Evolutionary conservation across 2,888 invertebrate genomes (phyloP).

Genomic region (Hydraecia micacea): DNA sequence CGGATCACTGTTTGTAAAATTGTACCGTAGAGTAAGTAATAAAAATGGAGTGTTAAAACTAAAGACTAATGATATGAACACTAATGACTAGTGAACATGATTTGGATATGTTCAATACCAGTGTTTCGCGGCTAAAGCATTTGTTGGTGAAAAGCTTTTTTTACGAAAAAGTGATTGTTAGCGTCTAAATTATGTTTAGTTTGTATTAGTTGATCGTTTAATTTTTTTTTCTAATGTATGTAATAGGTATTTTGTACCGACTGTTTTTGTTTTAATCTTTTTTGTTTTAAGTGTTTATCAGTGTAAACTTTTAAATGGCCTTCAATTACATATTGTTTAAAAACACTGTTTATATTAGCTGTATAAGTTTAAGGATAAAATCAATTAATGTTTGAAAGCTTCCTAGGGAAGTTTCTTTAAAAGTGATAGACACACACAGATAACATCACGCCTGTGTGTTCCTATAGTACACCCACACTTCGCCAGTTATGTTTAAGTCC

Average conservation of each 20-base stretch:
- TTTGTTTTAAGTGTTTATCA: background rate
- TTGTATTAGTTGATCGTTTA: too few relatives aligned
- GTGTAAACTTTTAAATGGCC: too few relatives aligned
- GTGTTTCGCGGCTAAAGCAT: background rate
- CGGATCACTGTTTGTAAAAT: background rate
- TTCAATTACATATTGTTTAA: background rate
- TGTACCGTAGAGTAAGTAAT: conserved; percentile 6
- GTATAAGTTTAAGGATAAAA: too few relatives aligned
- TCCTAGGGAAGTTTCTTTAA: background rate
- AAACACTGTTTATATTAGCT: background rate
- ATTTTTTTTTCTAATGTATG: background rate
- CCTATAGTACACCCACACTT: too few relatives aligned
- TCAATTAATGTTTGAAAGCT: background rate
- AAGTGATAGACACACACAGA: background rate
- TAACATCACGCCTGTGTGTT: too few relatives aligned
- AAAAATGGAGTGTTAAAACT: background rate
- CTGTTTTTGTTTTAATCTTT: background rate
- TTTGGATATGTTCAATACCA: background rate
- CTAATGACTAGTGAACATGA: background rate
- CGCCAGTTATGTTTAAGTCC: too few relatives aligned
- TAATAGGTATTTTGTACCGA: too few relatives aligned
- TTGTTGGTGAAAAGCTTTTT: background rate
- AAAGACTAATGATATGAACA: background rate
- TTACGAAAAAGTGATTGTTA: background rate
- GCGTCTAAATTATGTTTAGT: background rate